Base-by-base conservation (phyloP, 2,113 vertebrate species). In the Bombycilla garrulus region DNA sequence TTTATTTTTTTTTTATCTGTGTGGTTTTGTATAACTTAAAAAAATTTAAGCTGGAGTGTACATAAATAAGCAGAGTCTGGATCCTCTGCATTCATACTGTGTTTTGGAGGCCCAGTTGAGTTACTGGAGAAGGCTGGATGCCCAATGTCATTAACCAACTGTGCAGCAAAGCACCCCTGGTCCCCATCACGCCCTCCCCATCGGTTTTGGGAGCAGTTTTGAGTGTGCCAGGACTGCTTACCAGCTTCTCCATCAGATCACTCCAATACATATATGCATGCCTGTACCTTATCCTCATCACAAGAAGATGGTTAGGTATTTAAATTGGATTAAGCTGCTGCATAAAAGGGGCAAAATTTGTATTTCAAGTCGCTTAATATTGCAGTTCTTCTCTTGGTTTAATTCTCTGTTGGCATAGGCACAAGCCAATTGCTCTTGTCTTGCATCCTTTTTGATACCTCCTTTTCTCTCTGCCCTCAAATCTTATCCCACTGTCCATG, bases 151-250 rank as follows among this genome's bases (percentile, higher is more conserved):
- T 85, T 47, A 38, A 23, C 31, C 38, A 67, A 0, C 25, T 58
- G 7, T 54, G 22, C 51, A 66, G 61, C 15, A 54, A 56, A 82
- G 15, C 10, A 33, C 17, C 13, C 31, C 22, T 45, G 9, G 17
- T 76, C 29, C 19, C n/a, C 42, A 2, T 29, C 2, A 0, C 1
- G 0, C 12, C 40, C 45, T 65, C 42, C n/a, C 15, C 20, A 24
- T 70, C 57, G 61, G 6, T 61, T 73, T 15, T 45, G 40, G 71
- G 40, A 80, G 53, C 20, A 33, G 31, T 61, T 80, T 44, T 29
- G 36, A 70, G 47, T 1, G 0, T 50, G 44, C 25, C 25, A 54
- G 47, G 29, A 33, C 33, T 87, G 22, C 44, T 87, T 25, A 23
- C 23, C 18, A n/a, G 19, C 31, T 48, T 81, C 45, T 16, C 16